Conservation (phyloP, 2,113 vertebrate species). For the Charina bottae region DNA sequence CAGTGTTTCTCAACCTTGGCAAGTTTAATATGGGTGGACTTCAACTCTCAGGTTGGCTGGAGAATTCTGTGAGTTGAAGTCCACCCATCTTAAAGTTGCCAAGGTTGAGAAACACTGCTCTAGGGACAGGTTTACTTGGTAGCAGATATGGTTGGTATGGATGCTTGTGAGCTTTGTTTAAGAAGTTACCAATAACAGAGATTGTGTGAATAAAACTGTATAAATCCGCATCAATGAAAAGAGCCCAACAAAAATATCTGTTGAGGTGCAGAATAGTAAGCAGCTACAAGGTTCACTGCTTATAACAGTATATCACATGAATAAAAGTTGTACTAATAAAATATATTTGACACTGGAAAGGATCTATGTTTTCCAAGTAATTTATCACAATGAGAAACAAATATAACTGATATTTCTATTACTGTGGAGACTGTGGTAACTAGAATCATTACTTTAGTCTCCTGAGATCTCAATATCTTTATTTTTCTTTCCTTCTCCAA, state of each 20-base stretch:
- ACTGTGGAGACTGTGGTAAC: slow-evolving; percentile 34
- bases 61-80: background rate
- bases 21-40: too few relatives aligned
- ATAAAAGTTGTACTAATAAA: background rate
- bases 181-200: background rate
- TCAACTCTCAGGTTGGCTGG: too few relatives aligned
- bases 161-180: background rate
- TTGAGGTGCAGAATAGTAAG: background rate
- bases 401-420: slow-evolving; percentile 19
- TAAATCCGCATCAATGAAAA: background rate
- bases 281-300: too few relatives aligned
- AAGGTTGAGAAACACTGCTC: background rate
- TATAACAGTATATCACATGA: background rate
- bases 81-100: background rate
- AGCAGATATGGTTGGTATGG: background rate
- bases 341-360: slow-evolving; percentile 25
- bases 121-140: background rate
- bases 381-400: slow-evolving; percentile 37
- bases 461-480: slow-evolving; percentile 23
- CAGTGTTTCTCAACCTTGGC: too few relatives aligned
- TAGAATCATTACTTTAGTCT: slow-evolving; percentile 6
- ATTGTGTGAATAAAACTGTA: background rate
- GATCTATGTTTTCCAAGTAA: slow-evolving; percentile 29
- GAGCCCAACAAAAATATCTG: background rate
- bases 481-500: slow-evolving; percentile 29